These are phyloP conservation scores for Dione vanillae DNA, from an alignment of 2,888 invertebrate species.

Conservation along the genomic window DNA sequence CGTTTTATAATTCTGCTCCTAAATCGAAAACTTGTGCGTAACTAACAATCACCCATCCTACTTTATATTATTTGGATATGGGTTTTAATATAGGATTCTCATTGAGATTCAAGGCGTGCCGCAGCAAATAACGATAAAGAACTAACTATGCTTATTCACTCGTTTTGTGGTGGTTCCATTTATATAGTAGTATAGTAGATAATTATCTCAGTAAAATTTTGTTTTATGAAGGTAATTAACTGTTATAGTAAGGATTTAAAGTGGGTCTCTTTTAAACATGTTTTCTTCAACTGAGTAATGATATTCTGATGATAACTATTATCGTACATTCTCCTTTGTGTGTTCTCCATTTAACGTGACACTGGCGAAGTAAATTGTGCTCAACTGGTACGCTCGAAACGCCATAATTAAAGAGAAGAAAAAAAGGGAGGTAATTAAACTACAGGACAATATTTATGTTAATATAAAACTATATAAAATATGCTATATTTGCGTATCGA, in stretches of 20 bases:
- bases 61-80: constrained; percentile 8
- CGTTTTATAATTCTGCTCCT: neutral
- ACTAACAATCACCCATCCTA: neutral
- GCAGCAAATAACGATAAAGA: constrained; percentile 13
- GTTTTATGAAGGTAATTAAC: constrained; percentile 11
- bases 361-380: no score
- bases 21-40: constrained; percentile 8
- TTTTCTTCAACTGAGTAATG: no score
- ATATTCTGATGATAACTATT: no score
- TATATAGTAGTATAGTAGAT: neutral
- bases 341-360: no score
- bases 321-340: no score
- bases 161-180: constrained; percentile 3
- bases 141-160: constrained; percentile 21
- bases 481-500: neutral
- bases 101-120: constrained; percentile 18
- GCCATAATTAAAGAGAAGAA: no score
- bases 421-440: no score
- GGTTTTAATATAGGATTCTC: constrained; percentile 14
- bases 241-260: no score
- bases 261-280: no score
- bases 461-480: neutral
- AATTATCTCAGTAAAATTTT: neutral
- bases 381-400: no score
- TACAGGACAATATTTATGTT: neutral